These are phyloP conservation scores for Coreius guichenoti DNA, from an alignment of 2,797 vertebrate species.

Conservation along the genomic window DNA sequence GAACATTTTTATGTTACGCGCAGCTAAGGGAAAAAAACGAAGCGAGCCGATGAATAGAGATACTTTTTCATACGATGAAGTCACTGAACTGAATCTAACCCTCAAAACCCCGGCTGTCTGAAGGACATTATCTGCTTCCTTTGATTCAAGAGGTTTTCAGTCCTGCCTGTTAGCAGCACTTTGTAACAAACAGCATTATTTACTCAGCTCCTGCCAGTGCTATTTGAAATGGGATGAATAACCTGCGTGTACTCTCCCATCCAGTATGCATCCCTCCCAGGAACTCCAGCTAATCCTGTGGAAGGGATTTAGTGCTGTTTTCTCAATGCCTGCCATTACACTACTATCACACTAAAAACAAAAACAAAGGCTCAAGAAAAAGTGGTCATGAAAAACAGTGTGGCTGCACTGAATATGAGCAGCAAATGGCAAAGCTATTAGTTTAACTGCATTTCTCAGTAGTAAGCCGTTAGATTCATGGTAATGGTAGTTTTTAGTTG, in stretches of 20 bases:
- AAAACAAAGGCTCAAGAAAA: constrained; percentile 33
- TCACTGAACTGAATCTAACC: constrained; percentile 66
- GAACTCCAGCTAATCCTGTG: constrained; percentile 54
- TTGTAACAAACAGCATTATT: constrained; percentile 55
- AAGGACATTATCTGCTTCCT: constrained; percentile 62
- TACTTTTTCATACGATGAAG: constrained; percentile 61
- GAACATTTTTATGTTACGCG: constrained; percentile 61
- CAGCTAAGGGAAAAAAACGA: constrained; percentile 46
- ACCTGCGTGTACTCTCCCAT: constrained; percentile 52
- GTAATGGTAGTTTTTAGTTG: neutral
- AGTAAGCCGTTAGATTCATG: neutral
- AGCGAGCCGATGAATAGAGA: constrained; percentile 58
- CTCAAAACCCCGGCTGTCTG: constrained; percentile 53
- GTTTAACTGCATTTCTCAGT: constrained; percentile 9
- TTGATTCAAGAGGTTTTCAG: constrained; percentile 60
- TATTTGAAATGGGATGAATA: constrained; percentile 57
- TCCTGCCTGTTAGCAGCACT: constrained; percentile 58
- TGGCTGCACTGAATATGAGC: neutral
- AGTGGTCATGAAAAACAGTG: constrained; percentile 13
- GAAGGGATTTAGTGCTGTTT: constrained; percentile 49
- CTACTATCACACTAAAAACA: constrained; percentile 34
- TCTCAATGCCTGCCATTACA: constrained; percentile 36
- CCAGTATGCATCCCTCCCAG: constrained; percentile 36
- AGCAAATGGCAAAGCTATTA: constrained; percentile 12
- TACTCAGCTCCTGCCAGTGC: constrained; percentile 51